Evolutionary conservation across 2,113 vertebrate genomes (phyloP).

Genomic region (Grallaria varia): DNA sequence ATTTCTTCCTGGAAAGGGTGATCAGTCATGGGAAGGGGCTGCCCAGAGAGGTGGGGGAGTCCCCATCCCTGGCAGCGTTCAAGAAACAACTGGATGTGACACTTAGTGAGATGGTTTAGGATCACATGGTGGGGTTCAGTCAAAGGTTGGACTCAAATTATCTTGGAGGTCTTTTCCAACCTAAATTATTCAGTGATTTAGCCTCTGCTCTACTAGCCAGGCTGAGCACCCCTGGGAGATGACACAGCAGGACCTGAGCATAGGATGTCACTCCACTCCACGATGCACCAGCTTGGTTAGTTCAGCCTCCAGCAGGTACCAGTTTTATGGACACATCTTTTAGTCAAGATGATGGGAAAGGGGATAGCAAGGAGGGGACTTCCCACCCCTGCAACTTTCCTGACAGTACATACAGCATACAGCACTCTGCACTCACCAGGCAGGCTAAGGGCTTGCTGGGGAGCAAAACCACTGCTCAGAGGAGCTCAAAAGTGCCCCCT

Average conservation of each 20-base stretch:
- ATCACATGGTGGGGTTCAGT: rapidly evolving
- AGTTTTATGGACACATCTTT: not conserved
- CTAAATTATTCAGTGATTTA: not conserved
- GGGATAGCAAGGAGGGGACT: not conserved
- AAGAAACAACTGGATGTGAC: rapidly evolving
- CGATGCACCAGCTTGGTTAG: not conserved
- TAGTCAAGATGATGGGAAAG: not conserved
- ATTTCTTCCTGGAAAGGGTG: not conserved
- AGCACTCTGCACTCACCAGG: not conserved
- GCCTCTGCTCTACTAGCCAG: not conserved
- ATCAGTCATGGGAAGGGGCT: not conserved
- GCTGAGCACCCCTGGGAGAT: not conserved
- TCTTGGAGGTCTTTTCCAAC: not conserved
- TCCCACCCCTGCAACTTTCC: not conserved
- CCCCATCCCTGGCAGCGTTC: not conserved
- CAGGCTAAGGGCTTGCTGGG: not conserved
- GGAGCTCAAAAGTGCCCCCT: not conserved
- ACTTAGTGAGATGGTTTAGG: not conserved
- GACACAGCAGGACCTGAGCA: not conserved
- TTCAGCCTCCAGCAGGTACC: not conserved
- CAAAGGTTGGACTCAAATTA: not conserved
- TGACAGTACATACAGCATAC: rapidly evolving
- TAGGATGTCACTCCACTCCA: rapidly evolving
- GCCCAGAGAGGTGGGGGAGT: not conserved
- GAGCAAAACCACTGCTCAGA: not conserved